A percentile compares a stretch with the other conserved stretches of the same genome.
Evolutionary conservation across 2,113 vertebrate species (phyloP).

Genomic region (Phalacrocorax aristotelis): DNA sequence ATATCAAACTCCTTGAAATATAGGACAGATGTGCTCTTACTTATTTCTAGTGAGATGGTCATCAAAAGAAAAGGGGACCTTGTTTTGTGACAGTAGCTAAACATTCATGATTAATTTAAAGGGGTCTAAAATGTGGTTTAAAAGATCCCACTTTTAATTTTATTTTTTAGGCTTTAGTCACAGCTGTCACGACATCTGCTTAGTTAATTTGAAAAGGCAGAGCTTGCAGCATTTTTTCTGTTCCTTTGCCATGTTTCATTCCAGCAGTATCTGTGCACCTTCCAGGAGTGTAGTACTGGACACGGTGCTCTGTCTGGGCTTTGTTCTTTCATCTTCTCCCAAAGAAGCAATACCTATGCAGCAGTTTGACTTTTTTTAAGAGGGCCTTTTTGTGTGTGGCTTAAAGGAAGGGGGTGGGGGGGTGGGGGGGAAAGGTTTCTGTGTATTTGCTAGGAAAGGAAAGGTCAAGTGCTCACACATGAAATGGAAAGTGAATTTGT

Average conservation of each 20-base stretch:
- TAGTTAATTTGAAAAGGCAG: background rate
- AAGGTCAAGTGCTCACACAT: background rate
- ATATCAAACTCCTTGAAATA: background rate
- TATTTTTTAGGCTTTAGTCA: background rate
- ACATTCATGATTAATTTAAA: background rate
- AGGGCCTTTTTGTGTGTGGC: background rate
- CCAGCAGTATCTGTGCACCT: background rate
- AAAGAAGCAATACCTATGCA: background rate
- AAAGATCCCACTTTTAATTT: background rate
- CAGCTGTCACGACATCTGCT: background rate
- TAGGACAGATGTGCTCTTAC: background rate
- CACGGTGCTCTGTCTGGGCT: background rate
- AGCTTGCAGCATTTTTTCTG: background rate
- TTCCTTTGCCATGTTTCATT: background rate
- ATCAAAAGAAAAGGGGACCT: background rate
- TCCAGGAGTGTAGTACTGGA: background rate
- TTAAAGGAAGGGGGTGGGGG: background rate
- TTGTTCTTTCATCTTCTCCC: background rate
- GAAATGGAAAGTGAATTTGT: background rate
- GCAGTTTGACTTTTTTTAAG: background rate
- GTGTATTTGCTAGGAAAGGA: background rate
- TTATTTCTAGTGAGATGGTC: background rate
- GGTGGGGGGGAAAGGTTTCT: background rate
- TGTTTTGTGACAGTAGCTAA: background rate
- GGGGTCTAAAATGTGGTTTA: background rate